Evolutionary conservation across 2,888 invertebrate genomes (phyloP).

Genomic region (Oligia fasciuncula): DNA sequence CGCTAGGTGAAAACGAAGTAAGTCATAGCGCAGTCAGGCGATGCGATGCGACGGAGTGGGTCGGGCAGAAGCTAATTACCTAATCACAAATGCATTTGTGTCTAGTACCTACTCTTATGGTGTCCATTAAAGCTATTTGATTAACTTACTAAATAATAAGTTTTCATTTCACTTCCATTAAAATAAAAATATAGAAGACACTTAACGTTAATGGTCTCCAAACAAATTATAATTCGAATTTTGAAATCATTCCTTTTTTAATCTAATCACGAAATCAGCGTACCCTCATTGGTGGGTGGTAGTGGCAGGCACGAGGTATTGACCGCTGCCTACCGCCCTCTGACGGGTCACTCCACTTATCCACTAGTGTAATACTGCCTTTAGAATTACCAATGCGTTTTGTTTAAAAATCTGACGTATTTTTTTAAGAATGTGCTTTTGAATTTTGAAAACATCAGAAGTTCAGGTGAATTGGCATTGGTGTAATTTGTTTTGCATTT

Average conservation of each 20-base stretch:
- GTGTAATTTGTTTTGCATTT: background rate
- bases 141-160: background rate
- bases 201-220: slow-evolving; percentile 39
- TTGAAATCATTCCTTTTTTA: slow-evolving; percentile 74
- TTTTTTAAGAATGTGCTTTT: slow-evolving; percentile 24
- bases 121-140: background rate
- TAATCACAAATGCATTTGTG: background rate
- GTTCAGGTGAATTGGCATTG: background rate
- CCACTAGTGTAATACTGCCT: slow-evolving; percentile 65
- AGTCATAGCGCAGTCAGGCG: background rate
- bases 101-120: background rate
- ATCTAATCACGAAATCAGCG: slow-evolving; percentile 82
- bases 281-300: slow-evolving; percentile 79
- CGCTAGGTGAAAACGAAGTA: background rate
- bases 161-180: background rate
- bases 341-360: slow-evolving; percentile 70
- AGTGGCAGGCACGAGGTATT: slow-evolving; percentile 84
- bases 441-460: too few relatives aligned
- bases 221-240: slow-evolving; percentile 71
- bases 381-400: slow-evolving; percentile 70
- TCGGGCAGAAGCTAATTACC: background rate
- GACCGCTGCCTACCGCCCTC: slow-evolving; percentile 77
- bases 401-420: slow-evolving; percentile 59
- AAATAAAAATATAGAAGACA: slow-evolving; percentile 6
- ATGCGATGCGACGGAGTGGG: background rate